Base-by-base conservation (phyloP, 1,140 invertebrate species). In the Drosophila teissieri region DNA sequence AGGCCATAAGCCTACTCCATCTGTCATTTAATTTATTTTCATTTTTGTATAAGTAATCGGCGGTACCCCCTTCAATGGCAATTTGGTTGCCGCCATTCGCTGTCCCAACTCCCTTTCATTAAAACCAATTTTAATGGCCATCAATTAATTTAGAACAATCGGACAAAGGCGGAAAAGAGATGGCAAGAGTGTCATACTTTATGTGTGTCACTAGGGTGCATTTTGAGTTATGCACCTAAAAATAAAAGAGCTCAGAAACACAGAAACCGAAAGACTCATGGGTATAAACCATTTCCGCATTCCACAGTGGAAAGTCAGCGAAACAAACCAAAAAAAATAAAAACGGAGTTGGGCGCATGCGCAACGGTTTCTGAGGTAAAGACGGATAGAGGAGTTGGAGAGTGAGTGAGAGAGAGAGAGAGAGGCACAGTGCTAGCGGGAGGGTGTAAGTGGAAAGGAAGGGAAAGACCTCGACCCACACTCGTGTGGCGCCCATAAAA, bases 401-500 rank as follows among this genome's bases (percentile, higher is more conserved):
- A n/a, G 44, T 10, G 5, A 40, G 39, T 15, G 34, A 42, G 10
- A 37, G 36, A 37, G 17, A 45, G 34, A 11, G 24, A 24, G 37
- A 14, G 5, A 40, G 39, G 15, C 34, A 42, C 3, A 39, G 12
- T 3, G 37, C 11, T 14, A 31, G 31, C 10, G 31, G 31, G 31
- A 31, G 7, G 14, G 17, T 2, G 17, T 40, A 24, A 14, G 24
- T 10, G 36, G 2, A 5, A 5, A 52, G 45, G 19, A 42, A 46
- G 45, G 19, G 11, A 46, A 46, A 51, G 46, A 67, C 60, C 62
- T 48, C 73, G 60, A 81, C 57, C 79, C 79, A 81, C 78, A 60
- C 63, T 61, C 46, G 44, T 37, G 73, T 85, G 82, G 78, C 73
- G 82, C 73, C 82, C 78, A 85, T 86, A 75, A 86, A 86, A 82